Base-by-base conservation (phyloP, 2,113 vertebrate species). In the Cyrtonyx montezumae region DNA sequence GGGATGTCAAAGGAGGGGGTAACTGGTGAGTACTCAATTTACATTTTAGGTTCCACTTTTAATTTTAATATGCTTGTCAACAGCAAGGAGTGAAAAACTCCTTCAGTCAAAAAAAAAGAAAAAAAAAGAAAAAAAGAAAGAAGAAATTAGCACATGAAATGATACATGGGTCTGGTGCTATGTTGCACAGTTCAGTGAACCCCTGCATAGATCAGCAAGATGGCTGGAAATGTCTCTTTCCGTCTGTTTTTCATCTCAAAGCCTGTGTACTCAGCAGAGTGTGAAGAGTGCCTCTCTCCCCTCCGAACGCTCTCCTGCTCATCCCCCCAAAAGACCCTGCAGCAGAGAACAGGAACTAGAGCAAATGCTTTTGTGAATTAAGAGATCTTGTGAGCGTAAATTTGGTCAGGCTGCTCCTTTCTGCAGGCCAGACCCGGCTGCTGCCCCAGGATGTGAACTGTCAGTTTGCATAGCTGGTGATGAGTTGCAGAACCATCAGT, bases 351-450 rank as follows among this genome's bases (percentile, higher is more conserved):
- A 98, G 98, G 98, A 99, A 99, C 98, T 99, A 97, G 99, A 99
- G 99, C 99, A 99, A 99, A 99, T 98, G 98, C 98, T 98, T 99
- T 99, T 99, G 98, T 98, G 98, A 99, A 99, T 99, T 99, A 99
- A 98, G 98, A 99, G 97, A 98, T 98, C 98, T 98, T 97, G 98
- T 96, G 98, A 98, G 97, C 97, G 97, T 98, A 98, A 98, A 98
- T 98, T 98, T 98, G 97, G 97, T 97, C 97, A 98, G 98, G 98
- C 97, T 99, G 99, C 98, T 99, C 98, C 98, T 99, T 98, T 98
- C 98, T 98, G 98, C 96, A 97, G 97, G 98, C 98, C 98, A 98
- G 97, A 96, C 97, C 98, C 98, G 94, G 97, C 98, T 97, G 98
- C 98, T 98, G 98, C 99, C 98, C 97, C 98, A 98, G 99, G 99